phyloP scores from a whole-genome alignment of 2,888 invertebrate species.

The Rhagonycha lutea region DNA sequence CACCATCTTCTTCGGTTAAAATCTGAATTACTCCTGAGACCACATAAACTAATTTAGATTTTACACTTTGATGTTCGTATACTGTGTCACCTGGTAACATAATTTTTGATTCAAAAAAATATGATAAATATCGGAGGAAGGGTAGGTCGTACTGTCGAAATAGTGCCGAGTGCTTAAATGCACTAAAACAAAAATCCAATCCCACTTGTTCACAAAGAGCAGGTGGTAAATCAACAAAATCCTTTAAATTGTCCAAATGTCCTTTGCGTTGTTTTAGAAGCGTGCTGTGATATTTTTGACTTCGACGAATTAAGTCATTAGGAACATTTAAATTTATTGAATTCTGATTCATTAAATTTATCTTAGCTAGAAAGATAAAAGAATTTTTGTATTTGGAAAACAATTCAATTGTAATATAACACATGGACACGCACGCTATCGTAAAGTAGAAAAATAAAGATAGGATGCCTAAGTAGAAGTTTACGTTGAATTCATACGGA shows the following conservation, averaged over 20 bases:
- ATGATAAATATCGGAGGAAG: constrained; percentile 31
- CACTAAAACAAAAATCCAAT: constrained; percentile 32
- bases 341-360: not conserved
- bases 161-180: constrained; percentile 35
- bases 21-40: constrained; percentile 37
- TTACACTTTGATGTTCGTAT: constrained; percentile 24
- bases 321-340: not conserved
- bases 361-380: not conserved
- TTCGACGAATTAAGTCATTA: not conserved
- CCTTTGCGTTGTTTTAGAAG: not conserved
- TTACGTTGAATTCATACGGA: not conserved
- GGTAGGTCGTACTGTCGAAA: constrained; percentile 32
- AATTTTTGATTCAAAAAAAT: constrained; percentile 27
- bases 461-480: not conserved
- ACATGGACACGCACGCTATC: not conserved
- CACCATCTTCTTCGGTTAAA: constrained; percentile 38
- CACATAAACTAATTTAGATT: constrained; percentile 36
- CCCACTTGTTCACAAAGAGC: not conserved
- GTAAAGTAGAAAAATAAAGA: not conserved
- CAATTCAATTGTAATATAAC: not conserved
- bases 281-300: not conserved
- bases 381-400: not conserved
- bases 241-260: not conserved
- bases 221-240: not conserved
- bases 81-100: constrained; percentile 33